Evolutionary conservation across 2,797 vertebrate species (phyloP).

Genomic region (Podarcis lilfordi): DNA sequence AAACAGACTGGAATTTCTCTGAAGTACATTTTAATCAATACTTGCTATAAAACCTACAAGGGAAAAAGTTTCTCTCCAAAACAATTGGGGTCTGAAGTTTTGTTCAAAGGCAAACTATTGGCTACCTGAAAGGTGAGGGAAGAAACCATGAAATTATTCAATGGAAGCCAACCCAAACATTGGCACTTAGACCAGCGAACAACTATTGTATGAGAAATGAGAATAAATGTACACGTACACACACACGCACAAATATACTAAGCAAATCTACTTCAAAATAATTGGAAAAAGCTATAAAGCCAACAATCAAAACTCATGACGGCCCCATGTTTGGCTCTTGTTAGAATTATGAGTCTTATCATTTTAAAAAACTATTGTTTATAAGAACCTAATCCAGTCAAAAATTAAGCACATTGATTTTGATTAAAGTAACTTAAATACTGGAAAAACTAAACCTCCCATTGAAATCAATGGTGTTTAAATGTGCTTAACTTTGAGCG

Average conservation of each 20-base stretch:
- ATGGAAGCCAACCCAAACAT: slow-evolving; percentile 45
- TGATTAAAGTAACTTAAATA: not conserved
- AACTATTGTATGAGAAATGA: not conserved
- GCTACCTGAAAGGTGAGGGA: slow-evolving; percentile 43
- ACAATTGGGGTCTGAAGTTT: slow-evolving; percentile 34
- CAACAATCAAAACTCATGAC: not conserved
- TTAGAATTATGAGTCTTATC: slow-evolving; percentile 5
- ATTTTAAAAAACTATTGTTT: not conserved
- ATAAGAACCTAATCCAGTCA: not conserved
- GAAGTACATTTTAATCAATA: slow-evolving; percentile 43
- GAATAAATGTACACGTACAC: not conserved
- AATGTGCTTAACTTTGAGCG: no score
- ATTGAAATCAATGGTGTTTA: no score
- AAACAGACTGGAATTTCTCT: slow-evolving; percentile 23
- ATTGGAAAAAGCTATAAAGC: not conserved
- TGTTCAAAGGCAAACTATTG: slow-evolving; percentile 29
- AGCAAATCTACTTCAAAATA: slow-evolving; percentile 5
- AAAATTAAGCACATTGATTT: not conserved
- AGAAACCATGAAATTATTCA: slow-evolving; percentile 42
- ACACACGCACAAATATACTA: not conserved
- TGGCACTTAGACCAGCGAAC: not conserved
- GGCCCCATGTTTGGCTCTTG: slow-evolving; percentile 7
- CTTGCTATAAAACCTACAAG: slow-evolving; percentile 41
- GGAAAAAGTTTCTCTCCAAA: not conserved
- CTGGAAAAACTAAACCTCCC: no score